These are phyloP conservation scores for Parapsyche elsis DNA, from an alignment of 1,140 invertebrate species.

Conservation along the genomic window DNA sequence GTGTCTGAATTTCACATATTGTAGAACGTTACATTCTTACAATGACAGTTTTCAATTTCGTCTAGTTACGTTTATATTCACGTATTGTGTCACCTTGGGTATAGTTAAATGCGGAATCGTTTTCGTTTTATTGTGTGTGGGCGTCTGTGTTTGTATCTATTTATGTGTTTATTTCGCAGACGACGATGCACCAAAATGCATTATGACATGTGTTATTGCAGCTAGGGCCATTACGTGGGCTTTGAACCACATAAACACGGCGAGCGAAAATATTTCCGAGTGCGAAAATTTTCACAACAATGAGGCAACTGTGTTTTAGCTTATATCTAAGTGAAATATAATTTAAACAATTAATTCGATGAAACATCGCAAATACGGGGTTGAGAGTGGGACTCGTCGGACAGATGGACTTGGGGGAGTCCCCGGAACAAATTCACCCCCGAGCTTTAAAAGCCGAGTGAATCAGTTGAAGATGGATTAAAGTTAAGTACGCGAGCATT, in stretches of 20 bases:
- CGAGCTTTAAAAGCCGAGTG: slow-evolving; percentile 23
- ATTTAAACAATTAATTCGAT: too few species aligned
- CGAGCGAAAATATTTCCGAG: too few species aligned
- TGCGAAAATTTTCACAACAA: too few species aligned
- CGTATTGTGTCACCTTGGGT: background rate
- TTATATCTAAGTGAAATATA: too few species aligned
- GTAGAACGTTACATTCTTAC: too few species aligned
- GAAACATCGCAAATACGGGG: background rate
- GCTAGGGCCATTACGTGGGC: slow-evolving; percentile 1
- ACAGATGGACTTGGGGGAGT: background rate
- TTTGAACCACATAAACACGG: slow-evolving; percentile 23
- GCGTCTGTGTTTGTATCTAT: background rate
- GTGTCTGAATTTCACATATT: too few species aligned
- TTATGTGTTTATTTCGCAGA: slow-evolving; percentile 37
- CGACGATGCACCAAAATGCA: slow-evolving; percentile 24
- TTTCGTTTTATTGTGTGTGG: background rate
- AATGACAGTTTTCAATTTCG: too few species aligned
- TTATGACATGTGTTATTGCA: slow-evolving; percentile 30
- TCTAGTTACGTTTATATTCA: background rate
- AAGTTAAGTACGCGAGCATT: slow-evolving; percentile 31
- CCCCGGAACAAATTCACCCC: slow-evolving; percentile 13
- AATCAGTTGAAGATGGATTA: slow-evolving; percentile 41
- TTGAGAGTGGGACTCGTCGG: background rate
- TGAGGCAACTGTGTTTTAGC: too few species aligned
- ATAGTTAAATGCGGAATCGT: background rate